Percentiles rank a stretch among this genome's conserved stretches.
phyloP scores from a whole-genome alignment of 2,113 vertebrate species.

The Xyrauchen texanus region DNA sequence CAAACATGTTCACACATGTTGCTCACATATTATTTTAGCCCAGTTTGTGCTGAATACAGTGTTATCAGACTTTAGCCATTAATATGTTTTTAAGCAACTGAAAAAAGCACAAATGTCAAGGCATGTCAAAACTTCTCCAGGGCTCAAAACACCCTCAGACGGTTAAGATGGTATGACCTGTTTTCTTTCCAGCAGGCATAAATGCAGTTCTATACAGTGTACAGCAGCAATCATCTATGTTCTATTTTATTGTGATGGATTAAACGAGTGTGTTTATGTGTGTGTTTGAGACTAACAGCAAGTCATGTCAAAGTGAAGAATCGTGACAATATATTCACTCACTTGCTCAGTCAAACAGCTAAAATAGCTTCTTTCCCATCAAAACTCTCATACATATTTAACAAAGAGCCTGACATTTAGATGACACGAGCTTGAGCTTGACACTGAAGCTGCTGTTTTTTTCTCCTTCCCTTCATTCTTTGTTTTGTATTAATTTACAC shows the following conservation, averaged over 20 bases:
- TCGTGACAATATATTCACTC: neutral
- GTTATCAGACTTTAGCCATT: no score
- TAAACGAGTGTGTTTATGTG: neutral
- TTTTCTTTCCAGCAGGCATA: neutral
- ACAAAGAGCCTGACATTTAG: slow-evolving; percentile 5
- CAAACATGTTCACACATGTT: no score
- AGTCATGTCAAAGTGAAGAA: slow-evolving; percentile 6
- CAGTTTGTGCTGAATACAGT: no score
- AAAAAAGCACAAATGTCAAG: no score
- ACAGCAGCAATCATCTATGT: neutral
- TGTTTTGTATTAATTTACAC: neutral
- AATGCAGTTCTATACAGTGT: neutral
- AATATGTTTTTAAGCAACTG: no score
- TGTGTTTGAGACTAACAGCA: neutral
- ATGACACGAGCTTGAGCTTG: no score
- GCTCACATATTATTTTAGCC: no score
- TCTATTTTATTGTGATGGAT: neutral
- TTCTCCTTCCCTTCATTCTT: no score
- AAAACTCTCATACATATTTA: slow-evolving; percentile 31
- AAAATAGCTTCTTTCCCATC: slow-evolving; percentile 6
- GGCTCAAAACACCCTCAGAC: no score
- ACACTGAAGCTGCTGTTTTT: neutral
- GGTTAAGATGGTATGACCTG: no score
- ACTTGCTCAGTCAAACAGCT: slow-evolving; percentile 1
- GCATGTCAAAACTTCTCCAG: no score